These are phyloP conservation scores for Catalaphyllia jardinei DNA, from an alignment of 64 coral and sea anemone genomes.

Conservation along the genomic window DNA sequence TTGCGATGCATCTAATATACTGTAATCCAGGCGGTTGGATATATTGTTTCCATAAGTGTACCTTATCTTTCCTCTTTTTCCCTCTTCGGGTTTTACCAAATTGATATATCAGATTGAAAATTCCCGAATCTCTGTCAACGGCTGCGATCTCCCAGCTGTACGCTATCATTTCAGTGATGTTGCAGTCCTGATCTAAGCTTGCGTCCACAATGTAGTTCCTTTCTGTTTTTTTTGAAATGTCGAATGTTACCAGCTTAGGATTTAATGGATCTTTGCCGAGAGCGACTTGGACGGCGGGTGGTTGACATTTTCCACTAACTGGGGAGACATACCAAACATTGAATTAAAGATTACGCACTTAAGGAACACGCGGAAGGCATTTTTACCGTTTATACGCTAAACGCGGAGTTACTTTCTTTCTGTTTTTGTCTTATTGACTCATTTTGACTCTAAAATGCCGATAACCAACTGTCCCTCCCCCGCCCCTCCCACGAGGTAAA, in stretches of 20 bases:
- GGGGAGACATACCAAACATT: neutral
- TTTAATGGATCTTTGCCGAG: conserved; percentile 4
- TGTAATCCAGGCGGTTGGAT: neutral
- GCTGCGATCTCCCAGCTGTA: conserved; percentile 10
- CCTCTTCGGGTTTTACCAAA: neutral
- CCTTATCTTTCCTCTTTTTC: neutral
- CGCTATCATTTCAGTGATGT: neutral
- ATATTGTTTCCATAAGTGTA: neutral
- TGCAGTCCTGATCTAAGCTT: neutral
- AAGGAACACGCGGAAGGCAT: no score
- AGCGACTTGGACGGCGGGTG: neutral
- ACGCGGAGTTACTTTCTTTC: no score
- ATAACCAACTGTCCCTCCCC: no score
- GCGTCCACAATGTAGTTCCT: neutral
- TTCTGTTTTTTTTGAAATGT: neutral
- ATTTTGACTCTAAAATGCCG: no score
- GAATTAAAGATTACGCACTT: neutral
- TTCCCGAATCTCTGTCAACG: neutral
- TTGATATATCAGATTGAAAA: neutral
- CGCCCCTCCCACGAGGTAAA: no score
- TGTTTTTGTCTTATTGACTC: no score
- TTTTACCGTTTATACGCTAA: no score
- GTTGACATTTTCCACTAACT: neutral
- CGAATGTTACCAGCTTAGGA: neutral
- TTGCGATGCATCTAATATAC: conserved; percentile 9